Base-by-base conservation (phyloP, 2,113 vertebrate genomes). In the Conger conger region DNA sequence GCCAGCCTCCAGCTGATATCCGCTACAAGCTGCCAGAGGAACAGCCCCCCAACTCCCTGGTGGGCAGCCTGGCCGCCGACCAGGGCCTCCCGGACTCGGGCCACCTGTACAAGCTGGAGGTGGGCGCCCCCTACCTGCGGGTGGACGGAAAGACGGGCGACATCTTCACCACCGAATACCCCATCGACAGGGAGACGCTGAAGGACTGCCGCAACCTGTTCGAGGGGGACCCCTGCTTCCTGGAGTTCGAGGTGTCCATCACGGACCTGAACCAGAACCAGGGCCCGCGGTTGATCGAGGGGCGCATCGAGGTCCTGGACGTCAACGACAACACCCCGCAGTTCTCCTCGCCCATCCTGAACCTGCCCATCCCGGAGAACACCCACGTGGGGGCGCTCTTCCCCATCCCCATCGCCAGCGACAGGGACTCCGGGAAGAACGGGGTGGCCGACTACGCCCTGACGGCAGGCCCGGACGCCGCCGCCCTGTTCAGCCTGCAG, bases 311-410 rank as follows among this genome's bases (percentile, higher is more conserved):
- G 87, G 96, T 99, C 37, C 90, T 96, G 45, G 98, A 99, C 89
- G 96, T 99, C 91, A 99, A 99, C 0, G 98, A 99, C 94, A 99
- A 99, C 94, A 99, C 98, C 0, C 98, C 98, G 0, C 98, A 99
- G 92, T 99, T 99, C 30, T 91, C 97, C 88, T 97, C 97, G 0
- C 98, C 98, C 0, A 97, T 99, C 85, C 96, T 99, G 83, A 96
- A 96, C 0, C 90, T 99, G 79, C 94, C 97, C 87, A 99, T 99
- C 88, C 98, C 98, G 0, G 98, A 99, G 87, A 99, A 99, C 92
- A 99, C 97, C 4, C 96, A 96, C 57, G 91, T 98, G 0, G 98
- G 98, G 79, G 88, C 95, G 0, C 96, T 97, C 83, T 99, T 99
- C 90, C 82, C 97, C 82, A 98, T 99, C 89, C 96, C 97, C 0